Evolutionary conservation across 2,113 vertebrate genomes (phyloP), one percentile per base, ranked within the genome.

Genomic region (Egretta garzetta): DNA sequence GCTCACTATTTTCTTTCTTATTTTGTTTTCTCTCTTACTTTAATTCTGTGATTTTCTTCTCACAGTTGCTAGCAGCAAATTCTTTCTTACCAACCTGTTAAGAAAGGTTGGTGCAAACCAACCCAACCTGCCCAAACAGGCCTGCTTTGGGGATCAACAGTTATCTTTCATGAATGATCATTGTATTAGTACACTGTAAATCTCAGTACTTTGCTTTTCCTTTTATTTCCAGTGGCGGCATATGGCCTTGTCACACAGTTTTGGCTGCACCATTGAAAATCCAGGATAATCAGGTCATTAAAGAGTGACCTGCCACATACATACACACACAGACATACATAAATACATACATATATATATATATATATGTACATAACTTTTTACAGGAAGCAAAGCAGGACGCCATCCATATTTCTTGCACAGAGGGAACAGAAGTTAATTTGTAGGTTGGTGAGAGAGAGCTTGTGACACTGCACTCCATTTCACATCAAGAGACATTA

Each of bases 401-500:
- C 19, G 4, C 41, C 49, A 41, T 73, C 84, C 74, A 17, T 93
- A 58, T 93, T 95, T 90, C 66, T 87, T 55, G 70, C 87, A 62
- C 23, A 47, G 50, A 82, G 84, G 77, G 71, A 93, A 90, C 12
- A 58, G 49, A 80, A 97, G 95, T 95, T 95, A 96, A 97, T 96
- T 97, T 97, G 95, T 95, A 93, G 91, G 87, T 96, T 93, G 87
- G 95, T 82, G 55, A 95, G 91, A 93, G 77, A 93, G 85, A 88
- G 95, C 87, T 90, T 96, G 96, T 96, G 95, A 96, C 96, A 96
- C 91, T 77, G 95, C 95, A 96, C 95, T 97, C 95, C 96, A 97
- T 97, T 96, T 97, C 96, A 94, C 96, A 96, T 96, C 96, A 96
- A 96, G 96, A 96, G 93, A 97, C 91, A 93, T 96, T 96, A 97